Percentiles rank a stretch among this genome's conserved stretches.
These are phyloP conservation scores for Pachyuromys duprasi DNA, from an alignment of 2,797 vertebrate genomes.

Conservation along the genomic window DNA sequence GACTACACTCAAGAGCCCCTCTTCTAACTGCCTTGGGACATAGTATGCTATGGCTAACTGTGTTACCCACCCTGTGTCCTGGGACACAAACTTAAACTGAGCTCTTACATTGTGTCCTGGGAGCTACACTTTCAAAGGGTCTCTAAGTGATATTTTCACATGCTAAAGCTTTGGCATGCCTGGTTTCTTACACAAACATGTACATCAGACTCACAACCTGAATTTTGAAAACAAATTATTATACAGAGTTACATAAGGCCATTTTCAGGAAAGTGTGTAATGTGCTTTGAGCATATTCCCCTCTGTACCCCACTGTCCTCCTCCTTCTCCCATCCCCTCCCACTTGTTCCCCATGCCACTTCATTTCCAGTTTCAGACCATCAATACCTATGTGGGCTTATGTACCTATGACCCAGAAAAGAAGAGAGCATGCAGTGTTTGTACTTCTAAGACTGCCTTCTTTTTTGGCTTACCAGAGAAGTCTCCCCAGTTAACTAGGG, in stretches of 20 bases:
- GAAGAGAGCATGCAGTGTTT: not conserved
- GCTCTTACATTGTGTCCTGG: too few species aligned
- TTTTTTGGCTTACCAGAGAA: not conserved
- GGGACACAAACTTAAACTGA: not conserved
- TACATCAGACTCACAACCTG: not conserved
- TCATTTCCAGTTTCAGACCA: not conserved
- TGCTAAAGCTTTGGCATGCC: not conserved
- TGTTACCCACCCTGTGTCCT: not conserved
- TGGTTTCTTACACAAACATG: not conserved
- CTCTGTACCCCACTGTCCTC: not conserved
- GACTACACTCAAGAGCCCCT: not conserved
- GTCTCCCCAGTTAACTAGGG: not conserved
- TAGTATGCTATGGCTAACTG: accelerated
- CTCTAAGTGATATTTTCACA: not conserved
- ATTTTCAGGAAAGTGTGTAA: not conserved
- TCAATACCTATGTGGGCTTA: not conserved
- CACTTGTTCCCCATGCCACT: not conserved
- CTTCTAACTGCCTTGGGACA: not conserved
- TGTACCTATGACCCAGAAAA: not conserved
- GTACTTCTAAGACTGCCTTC: not conserved
- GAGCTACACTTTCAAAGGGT: not conserved
- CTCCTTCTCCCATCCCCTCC: accelerated
- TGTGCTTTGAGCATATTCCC: not conserved
- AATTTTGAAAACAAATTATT: not conserved
- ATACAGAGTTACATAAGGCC: not conserved